Evolutionary conservation across 2,113 vertebrate species (phyloP), one percentile per base, ranked within the genome.

Genomic region (Hyla sarda): DNA sequence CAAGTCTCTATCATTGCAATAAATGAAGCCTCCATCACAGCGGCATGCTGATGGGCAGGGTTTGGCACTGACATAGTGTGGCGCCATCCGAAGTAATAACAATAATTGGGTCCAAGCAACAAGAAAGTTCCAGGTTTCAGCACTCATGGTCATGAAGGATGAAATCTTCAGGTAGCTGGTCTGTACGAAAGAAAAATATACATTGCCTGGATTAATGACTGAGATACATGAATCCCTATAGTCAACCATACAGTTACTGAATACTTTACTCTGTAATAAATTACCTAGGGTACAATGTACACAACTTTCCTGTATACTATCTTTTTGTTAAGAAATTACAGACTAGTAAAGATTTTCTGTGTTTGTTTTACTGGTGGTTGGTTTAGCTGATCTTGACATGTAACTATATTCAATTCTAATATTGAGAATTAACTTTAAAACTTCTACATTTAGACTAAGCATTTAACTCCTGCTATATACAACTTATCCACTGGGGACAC

Each of bases 1-100:
- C 93, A 99, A 94, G 88, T 95, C 97, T 87, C 98, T 96, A 92
- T 99, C 98, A 84, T 99, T 99, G 92, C 98, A 99, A 92, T 99
- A 99, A 93, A 99, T 97, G 94, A 99, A 99, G 88, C 97, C 98
- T 86, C 95, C 91, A 88, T 99, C 98, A 83, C 98, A 99, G 90
- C 98, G 97, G 92, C 98, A 99, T 56, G 92, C 93, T 73, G 95
- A 96, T 89, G 98, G 98, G 90, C 98, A 99, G 25, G 96, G 92
- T 88, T 97, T 96, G 75, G 96, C 97, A 92, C 93, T 96, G 90
- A 95, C 93, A 88, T 94, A 91, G 19, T 90, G 93, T 92, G 96
- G 96, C 91, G 95, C 96, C 89, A 97, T 93, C 87, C 97, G 96
- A 90, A 99, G 94, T 90, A 98, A 95, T 88, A 99, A 93, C 90